Evolutionary conservation across 2,113 vertebrate species (phyloP).

Genomic region (Gymnobelideus leadbeateri): DNA sequence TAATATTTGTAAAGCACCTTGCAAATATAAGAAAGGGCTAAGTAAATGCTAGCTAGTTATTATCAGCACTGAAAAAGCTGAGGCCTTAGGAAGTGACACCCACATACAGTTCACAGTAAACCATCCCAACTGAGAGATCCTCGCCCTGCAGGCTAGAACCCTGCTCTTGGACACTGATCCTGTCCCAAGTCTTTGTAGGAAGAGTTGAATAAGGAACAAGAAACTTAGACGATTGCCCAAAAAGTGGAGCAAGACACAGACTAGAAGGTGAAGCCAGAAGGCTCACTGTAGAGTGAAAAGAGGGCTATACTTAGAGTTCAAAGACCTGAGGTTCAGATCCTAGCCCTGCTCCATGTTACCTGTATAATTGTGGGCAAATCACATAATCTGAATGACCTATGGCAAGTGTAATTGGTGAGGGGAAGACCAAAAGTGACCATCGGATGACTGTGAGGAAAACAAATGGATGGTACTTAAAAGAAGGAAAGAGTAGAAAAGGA

Average conservation of each 20-base stretch:
- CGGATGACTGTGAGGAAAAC: neutral
- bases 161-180: neutral
- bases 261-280: neutral
- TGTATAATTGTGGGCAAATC: neutral
- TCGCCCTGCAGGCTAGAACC: neutral
- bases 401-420: constrained; percentile 3
- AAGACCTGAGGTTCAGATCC: neutral
- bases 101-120: neutral
- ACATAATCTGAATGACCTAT: neutral
- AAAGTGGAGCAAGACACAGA: neutral
- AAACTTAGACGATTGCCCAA: neutral
- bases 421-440: neutral
- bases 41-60: too few species aligned
- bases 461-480: constrained; percentile 7
- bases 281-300: neutral
- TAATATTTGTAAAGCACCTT: too few species aligned
- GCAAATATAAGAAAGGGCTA: too few species aligned
- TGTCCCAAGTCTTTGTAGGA: neutral
- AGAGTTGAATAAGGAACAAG: neutral
- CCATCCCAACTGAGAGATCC: neutral
- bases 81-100: neutral
- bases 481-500: neutral
- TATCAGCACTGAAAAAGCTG: too few species aligned
- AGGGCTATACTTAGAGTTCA: neutral
- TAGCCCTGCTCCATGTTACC: neutral